These are phyloP conservation scores for Stomatorhinus ivindoensis DNA, from an alignment of 2,113 vertebrate species.

Conservation along the genomic window DNA sequence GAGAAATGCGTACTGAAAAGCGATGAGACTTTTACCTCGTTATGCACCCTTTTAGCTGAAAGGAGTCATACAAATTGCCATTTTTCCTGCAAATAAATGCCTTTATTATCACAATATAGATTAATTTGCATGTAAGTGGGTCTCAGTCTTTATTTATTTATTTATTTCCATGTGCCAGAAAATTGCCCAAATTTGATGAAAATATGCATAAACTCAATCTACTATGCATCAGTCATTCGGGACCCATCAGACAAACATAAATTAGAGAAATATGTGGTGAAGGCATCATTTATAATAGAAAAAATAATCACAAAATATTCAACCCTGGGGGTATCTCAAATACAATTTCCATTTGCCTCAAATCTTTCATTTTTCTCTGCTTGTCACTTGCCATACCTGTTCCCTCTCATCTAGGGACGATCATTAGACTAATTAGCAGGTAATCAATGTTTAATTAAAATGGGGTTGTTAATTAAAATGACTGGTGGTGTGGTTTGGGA, in stretches of 20 bases:
- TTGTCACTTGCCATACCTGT: slow-evolving; percentile 48
- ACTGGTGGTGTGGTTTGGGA: slow-evolving; percentile 54
- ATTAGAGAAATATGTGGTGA: slow-evolving; percentile 63
- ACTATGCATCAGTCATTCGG: slow-evolving; percentile 52
- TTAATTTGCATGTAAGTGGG: slow-evolving; percentile 35
- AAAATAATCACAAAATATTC: slow-evolving; percentile 52
- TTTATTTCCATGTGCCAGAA: slow-evolving; percentile 47
- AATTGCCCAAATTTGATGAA: slow-evolving; percentile 63
- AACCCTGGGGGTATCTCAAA: slow-evolving; percentile 52
- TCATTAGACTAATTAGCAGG: slow-evolving; percentile 81
- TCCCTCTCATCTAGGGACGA: slow-evolving; percentile 66
- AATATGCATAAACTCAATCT: slow-evolving; percentile 50
- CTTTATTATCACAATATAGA: slow-evolving; percentile 38
- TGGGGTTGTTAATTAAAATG: slow-evolving; percentile 70
- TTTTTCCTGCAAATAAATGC: slow-evolving; percentile 30
- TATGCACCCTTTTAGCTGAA: slow-evolving; percentile 14
- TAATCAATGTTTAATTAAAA: slow-evolving; percentile 93
- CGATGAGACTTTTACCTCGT: slow-evolving; percentile 11
- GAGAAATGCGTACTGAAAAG: background rate
- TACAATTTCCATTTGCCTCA: slow-evolving; percentile 48
- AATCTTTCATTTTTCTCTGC: slow-evolving; percentile 56
- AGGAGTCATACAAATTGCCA: slow-evolving; percentile 9
- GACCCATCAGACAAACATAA: slow-evolving; percentile 54
- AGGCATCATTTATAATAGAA: slow-evolving; percentile 63
- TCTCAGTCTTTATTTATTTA: slow-evolving; percentile 39